Base-by-base conservation (phyloP, 2,797 vertebrate genomes). In the Denticeps clupeoides region DNA sequence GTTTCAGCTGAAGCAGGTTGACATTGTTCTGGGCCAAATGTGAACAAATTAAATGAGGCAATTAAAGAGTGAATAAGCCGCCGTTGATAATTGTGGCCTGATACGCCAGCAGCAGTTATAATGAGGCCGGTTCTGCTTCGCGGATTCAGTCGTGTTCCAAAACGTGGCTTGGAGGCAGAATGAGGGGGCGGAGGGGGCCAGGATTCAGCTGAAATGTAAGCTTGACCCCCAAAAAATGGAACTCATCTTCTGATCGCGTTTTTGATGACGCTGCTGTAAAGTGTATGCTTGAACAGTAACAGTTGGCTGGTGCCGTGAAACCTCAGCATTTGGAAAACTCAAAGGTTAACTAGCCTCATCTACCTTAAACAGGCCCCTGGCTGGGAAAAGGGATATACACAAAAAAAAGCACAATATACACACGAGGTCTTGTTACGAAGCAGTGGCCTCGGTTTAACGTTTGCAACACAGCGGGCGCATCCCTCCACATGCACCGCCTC, bases 11-110 rank as follows among this genome's bases (percentile, higher is more conserved):
- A 71, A 73, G 72, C 71, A 78, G 74, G 78, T 79, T 82, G 73
- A 80, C 78, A 77, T 75, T 80, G 74, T 79, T 81, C 73, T 19
- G 50, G 60, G 70, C 73, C 70, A 81, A 81, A 83, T 82, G 78
- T 75, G 80, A 82, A 81, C 82, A 82, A 79, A 86, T 84, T 83
- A 83, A 83, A 84, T 80, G 77, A 85, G 73, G 79, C 75, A 82
- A 86, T 85, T 82, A 86, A 80, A 81, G 73, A 78, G 70, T 72
- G 77, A 82, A 82, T 82, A 79, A 81, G 75, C 72, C 70, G 49
- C 69, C 65, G 68, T 77, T 77, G 75, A 81, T 83, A 82, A 83
- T 80, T 80, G 66, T 58, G 55, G 73, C 76, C 77, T 62, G 76
- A 80, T 82, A 80, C 66, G 77, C 78, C 76, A 70, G 72, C 53